Evolutionary conservation across 2,113 vertebrate species (phyloP).

Genomic region (Larimichthys crocea): DNA sequence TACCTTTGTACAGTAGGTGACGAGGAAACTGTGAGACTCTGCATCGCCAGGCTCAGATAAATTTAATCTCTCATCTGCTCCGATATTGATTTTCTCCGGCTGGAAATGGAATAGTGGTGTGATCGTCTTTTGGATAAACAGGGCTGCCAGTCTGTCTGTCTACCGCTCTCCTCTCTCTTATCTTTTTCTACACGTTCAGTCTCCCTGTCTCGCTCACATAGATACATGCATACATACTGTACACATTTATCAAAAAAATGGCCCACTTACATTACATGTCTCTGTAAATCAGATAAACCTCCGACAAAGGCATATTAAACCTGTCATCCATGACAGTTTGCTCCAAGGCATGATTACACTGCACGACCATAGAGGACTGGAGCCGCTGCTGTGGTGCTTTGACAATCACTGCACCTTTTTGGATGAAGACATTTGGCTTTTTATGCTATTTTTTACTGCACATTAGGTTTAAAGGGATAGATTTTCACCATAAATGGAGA

Average conservation of each 20-base stretch:
- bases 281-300: slow-evolving; percentile 60
- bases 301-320: slow-evolving; percentile 39
- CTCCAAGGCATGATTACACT: slow-evolving; percentile 57
- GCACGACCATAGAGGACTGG: neutral
- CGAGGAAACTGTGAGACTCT: slow-evolving; percentile 31
- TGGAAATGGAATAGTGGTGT: slow-evolving; percentile 29
- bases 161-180: slow-evolving; percentile 1
- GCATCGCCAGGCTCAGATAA: slow-evolving; percentile 33
- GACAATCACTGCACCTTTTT: slow-evolving; percentile 23
- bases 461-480: slow-evolving; percentile 4
- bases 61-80: slow-evolving; percentile 38
- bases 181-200: slow-evolving; percentile 13
- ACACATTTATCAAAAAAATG: slow-evolving; percentile 21
- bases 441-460: slow-evolving; percentile 8
- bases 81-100: slow-evolving; percentile 50
- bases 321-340: slow-evolving; percentile 48
- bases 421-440: neutral
- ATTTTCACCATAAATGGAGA: neutral
- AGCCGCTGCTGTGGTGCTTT: neutral
- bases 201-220: slow-evolving; percentile 19
- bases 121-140: slow-evolving; percentile 56
- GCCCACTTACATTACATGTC: slow-evolving; percentile 50
- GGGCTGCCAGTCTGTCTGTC: slow-evolving; percentile 32
- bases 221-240: neutral
- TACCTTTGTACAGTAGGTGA: slow-evolving; percentile 29